Evolutionary conservation across 2,113 vertebrate species (phyloP), one percentile per base, ranked within the genome.

Genomic region (Sinosuthora webbiana): DNA sequence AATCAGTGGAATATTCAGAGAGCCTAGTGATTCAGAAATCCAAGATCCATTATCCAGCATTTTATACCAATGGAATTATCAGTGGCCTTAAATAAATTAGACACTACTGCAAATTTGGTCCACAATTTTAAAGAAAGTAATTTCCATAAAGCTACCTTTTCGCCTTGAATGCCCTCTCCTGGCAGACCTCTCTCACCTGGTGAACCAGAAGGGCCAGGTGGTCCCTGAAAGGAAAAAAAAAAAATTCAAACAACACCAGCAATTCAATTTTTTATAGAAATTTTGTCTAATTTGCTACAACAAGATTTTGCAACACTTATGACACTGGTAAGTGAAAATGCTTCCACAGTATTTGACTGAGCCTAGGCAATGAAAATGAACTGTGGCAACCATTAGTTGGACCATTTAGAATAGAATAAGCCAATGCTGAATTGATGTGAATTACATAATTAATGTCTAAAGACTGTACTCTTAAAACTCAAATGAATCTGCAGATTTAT

Each of bases 161-260:
- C 79, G 21, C 98, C 99, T 92, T 97, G 98, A 63, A 98, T 93
- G 75, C 98, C 98, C 95, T 98, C 98, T 93, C 98, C 99, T 23
- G 98, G 96, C 45, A 84, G 78, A 19, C 99, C 99, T 76, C 77
- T 98, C 82, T 98, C 94, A 76, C 99, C 99, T 97, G 98, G 98
- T 7, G 74, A 59, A 75, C 99, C 99, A 44, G 94, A 71, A 35
- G 97, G 95, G 65, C 99, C 99, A 55, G 89, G 73, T 75, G 89
- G 96, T 60, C 98, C 99, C 99, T 99, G 41, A 68, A 88, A 60
- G 27, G 52, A 69, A 87, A 59, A 11, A 79, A 57, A 88, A 25
- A n/a, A n/a, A 23, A 18, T 50, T 87, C 37, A 42, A 50, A 47
- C 33, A 31, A 6, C 28, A 52, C 12, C 22, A 82, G 27, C 6